A percentile compares a stretch with the other conserved stretches of the same genome.
phyloP scores from a whole-genome alignment of 2,797 vertebrate genomes.

The Varecia variegata region DNA sequence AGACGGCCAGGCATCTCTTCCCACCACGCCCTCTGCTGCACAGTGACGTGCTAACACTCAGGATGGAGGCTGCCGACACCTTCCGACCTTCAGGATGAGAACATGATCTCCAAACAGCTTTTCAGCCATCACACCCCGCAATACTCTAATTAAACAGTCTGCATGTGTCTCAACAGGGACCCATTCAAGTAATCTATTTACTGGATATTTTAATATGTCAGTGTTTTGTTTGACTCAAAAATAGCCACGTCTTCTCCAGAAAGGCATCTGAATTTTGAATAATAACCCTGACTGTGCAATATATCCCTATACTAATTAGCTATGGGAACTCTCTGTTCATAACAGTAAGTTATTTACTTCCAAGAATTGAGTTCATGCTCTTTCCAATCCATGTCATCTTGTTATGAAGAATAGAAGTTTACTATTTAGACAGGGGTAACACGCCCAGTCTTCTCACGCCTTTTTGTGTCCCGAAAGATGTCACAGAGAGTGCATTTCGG shows the following conservation, averaged over 20 bases:
- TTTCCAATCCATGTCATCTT: background rate
- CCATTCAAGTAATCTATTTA: background rate
- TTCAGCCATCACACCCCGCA: accelerated
- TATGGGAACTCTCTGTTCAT: background rate
- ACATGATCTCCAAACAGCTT: background rate
- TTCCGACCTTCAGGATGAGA: background rate
- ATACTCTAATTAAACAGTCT: background rate
- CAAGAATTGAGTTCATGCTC: background rate
- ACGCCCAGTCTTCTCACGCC: background rate
- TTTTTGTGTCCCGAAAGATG: background rate
- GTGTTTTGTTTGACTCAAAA: background rate
- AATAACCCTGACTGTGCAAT: accelerated
- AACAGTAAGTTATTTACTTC: background rate
- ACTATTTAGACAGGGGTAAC: background rate
- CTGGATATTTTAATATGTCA: no score
- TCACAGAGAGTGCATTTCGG: accelerated
- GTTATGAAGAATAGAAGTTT: background rate
- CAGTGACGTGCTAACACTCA: background rate
- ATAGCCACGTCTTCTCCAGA: background rate
- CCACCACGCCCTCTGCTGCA: background rate
- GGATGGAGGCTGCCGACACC: accelerated
- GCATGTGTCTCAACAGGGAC: background rate
- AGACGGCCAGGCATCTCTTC: background rate
- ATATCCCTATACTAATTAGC: background rate
- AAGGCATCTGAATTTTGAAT: background rate